phyloP scores from a whole-genome alignment of 1,140 invertebrate species.

The Diploscapter pachys region DNA sequence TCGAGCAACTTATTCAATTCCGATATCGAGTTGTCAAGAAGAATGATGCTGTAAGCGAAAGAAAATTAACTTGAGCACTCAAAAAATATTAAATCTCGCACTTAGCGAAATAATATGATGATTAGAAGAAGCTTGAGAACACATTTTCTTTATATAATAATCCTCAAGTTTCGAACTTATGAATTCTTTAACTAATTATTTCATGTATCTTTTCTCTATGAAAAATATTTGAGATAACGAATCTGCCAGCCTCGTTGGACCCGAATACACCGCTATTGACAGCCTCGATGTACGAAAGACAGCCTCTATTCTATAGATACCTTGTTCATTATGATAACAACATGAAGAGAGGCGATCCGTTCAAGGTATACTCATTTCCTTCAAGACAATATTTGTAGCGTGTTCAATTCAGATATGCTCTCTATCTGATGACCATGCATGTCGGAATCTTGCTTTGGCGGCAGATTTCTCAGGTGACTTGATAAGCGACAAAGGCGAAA shows the following conservation, averaged over 20 bases:
- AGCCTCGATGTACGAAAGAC: slow-evolving; percentile 49
- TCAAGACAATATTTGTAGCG: neutral
- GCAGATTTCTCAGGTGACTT: slow-evolving; percentile 37
- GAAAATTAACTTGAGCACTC: neutral
- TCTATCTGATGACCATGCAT: slow-evolving; percentile 54
- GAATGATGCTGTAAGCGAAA: slow-evolving; percentile 53
- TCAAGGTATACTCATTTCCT: slow-evolving; percentile 34
- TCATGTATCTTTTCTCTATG: too few species aligned
- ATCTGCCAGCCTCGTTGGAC: slow-evolving; percentile 53
- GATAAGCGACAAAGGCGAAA: too few species aligned
- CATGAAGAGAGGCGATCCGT: slow-evolving; percentile 47
- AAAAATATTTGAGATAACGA: slow-evolving; percentile 45
- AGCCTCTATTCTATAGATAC: slow-evolving; percentile 56
- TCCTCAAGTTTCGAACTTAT: too few species aligned
- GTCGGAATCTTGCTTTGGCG: slow-evolving; percentile 52
- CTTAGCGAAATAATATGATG: neutral
- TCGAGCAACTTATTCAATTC: slow-evolving; percentile 51
- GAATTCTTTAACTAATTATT: too few species aligned
- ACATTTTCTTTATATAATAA: too few species aligned
- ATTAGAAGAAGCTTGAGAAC: slow-evolving; percentile 7
- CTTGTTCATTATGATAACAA: slow-evolving; percentile 51
- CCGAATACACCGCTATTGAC: slow-evolving; percentile 53
- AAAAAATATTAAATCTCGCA: slow-evolving; percentile 16
- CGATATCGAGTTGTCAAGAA: slow-evolving; percentile 52
- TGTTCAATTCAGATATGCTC: slow-evolving; percentile 39